Evolutionary conservation across 2,888 invertebrate genomes (phyloP), one percentile per base, ranked within the genome.

Genomic region (Reticulitermes lucifugus): DNA sequence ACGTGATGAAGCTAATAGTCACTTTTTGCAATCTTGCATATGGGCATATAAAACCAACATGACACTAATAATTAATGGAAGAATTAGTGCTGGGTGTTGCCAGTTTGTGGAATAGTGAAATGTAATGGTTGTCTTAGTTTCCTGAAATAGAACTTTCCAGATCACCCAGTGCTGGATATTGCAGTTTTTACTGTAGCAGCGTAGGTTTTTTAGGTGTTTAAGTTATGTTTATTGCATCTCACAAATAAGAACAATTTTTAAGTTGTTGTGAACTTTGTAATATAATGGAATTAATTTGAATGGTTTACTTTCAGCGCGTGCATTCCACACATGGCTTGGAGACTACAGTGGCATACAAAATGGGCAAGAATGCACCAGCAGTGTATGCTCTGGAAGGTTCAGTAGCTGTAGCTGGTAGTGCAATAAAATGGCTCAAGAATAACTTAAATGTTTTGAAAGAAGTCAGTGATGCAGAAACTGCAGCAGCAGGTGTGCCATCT

Each of bases 301-400:
- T 80, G 35, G 7, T 84, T 84, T 80, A 43, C 65, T 88, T 91
- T 71, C 89, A 95, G 94, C 94, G 95, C 71, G 96, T 98, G 0
- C 94, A 95, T 88, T 99, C 99, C 0, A 94, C 96, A 0, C 95
- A 96, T 89, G 98, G 98, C 0, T 92, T 98, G 6, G 91, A 98
- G 25, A 98, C 98, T 0, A 98, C 98, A 0, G 95, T 98, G 0
- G 98, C 96, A 0, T 99, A 97, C 90, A 94, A 97, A 90, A 92
- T 99, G 88, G 99, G 99, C 0, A 95, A 95, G 6, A 92, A 95
- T 51, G 92, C 94, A 22, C 96, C 96, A 0, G 94, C 96, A 0
- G 94, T 96, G 0, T 99, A 99, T 89, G 99, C 99, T 0, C 91
- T 99, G n/a, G 99, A 99, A 93, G 99, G 99, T 6, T 96, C 97